These are phyloP conservation scores for Cyclargus thomasi DNA, from an alignment of 1,140 invertebrate species.

Conservation along the genomic window DNA sequence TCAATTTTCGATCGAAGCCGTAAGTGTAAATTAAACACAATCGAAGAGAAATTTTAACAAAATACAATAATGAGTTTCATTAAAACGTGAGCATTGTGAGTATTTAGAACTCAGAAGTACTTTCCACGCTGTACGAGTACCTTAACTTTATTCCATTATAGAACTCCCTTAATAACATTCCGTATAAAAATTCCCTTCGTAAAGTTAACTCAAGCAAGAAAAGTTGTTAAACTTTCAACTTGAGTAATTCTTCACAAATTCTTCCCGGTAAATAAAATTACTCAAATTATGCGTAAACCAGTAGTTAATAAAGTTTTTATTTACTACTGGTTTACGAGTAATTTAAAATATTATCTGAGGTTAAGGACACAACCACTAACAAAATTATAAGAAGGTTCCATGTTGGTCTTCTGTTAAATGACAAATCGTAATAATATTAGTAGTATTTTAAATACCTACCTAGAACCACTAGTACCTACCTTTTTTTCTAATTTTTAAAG, in stretches of 20 bases:
- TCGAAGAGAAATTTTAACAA: neutral
- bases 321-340: neutral
- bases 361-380: neutral
- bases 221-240: neutral
- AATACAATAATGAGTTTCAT: neutral
- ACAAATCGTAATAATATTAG: too few species aligned
- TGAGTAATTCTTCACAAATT: neutral
- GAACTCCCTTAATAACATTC: slow-evolving; percentile 3
- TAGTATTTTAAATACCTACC: too few species aligned
- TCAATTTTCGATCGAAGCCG: too few species aligned
- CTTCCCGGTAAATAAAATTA: neutral
- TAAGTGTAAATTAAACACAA: neutral
- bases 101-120: neutral
- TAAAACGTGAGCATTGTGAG: neutral
- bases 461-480: too few species aligned
- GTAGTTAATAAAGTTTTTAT: too few species aligned
- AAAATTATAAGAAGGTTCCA: neutral
- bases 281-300: neutral
- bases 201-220: neutral
- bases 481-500: too few species aligned
- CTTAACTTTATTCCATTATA: neutral
- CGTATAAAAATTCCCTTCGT: neutral
- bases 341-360: neutral
- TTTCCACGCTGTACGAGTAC: neutral
- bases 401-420: neutral